phyloP scores from a whole-genome alignment of 2,888 invertebrate species.

The Acanthopleura granulata region DNA sequence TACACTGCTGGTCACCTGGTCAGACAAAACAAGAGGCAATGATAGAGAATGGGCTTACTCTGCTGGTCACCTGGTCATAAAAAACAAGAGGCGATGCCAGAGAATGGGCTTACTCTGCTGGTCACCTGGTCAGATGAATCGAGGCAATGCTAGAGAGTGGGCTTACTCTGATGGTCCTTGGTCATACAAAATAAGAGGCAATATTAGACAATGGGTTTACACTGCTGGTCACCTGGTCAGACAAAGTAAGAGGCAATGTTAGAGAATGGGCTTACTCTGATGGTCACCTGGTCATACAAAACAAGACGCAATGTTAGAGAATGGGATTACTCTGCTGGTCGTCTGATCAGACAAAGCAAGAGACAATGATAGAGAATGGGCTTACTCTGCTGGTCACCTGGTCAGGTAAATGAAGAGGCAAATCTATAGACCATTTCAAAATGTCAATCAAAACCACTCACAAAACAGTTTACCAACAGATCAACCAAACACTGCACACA shows the following conservation, averaged over 20 bases:
- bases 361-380: no score
- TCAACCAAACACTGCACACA: no score
- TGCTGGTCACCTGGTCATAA: constrained; percentile 35
- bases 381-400: constrained; percentile 49
- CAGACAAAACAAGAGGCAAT: no score
- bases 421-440: no score
- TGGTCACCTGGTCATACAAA: constrained; percentile 35
- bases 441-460: no score
- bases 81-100: constrained; percentile 26
- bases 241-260: no score
- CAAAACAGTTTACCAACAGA: no score
- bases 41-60: constrained; percentile 60
- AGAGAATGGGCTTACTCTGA: constrained; percentile 56
- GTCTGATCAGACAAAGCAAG: constrained; percentile 22
- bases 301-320: no score
- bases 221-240: constrained; percentile 39
- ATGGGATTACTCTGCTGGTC: constrained; percentile 55
- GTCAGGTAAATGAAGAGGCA: no score
- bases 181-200: no score
- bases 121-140: constrained; percentile 29
- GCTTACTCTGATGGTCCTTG: constrained; percentile 49
- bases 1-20: constrained; percentile 46
- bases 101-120: constrained; percentile 57
- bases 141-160: constrained; percentile 51
- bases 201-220: constrained; percentile 60